A percentile compares a stretch with the other conserved stretches of the same genome.
phyloP scores from a whole-genome alignment of 53 echinoderm and acorn worm species.

The Astropecten irregularis region DNA sequence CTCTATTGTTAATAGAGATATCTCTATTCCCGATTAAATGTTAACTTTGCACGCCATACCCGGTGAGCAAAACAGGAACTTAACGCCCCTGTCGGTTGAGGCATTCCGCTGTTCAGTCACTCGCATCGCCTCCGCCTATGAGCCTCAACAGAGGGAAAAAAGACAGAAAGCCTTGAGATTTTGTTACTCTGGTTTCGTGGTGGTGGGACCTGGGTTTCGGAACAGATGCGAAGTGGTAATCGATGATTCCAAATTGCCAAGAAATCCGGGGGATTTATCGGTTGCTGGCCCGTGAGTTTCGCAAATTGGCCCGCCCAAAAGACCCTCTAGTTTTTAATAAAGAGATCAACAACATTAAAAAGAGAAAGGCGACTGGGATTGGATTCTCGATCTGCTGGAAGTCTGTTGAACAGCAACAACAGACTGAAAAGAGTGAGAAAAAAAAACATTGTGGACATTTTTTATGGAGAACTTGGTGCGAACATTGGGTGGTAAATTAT shows the following conservation, averaged over 20 bases:
- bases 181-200: background rate
- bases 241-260: conserved; percentile 19
- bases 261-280: conserved; percentile 24
- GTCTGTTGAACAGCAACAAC: too few species aligned
- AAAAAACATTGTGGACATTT: too few species aligned
- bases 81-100: background rate
- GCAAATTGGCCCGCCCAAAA: conserved; percentile 11
- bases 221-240: conserved; percentile 49
- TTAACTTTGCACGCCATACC: too few species aligned
- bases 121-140: background rate
- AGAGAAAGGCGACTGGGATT: too few species aligned
- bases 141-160: background rate
- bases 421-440: too few species aligned
- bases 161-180: background rate
- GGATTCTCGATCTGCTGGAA: too few species aligned
- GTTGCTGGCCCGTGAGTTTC: background rate
- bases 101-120: background rate
- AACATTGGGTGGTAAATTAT: too few species aligned
- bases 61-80: background rate
- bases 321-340: too few species aligned
- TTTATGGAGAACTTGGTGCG: too few species aligned
- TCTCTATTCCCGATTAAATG: too few species aligned
- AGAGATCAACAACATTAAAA: too few species aligned
- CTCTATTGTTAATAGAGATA: too few species aligned
- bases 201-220: conserved; percentile 18